phyloP scores from a whole-genome alignment of 1,140 invertebrate genomes.

The Limonius californicus region DNA sequence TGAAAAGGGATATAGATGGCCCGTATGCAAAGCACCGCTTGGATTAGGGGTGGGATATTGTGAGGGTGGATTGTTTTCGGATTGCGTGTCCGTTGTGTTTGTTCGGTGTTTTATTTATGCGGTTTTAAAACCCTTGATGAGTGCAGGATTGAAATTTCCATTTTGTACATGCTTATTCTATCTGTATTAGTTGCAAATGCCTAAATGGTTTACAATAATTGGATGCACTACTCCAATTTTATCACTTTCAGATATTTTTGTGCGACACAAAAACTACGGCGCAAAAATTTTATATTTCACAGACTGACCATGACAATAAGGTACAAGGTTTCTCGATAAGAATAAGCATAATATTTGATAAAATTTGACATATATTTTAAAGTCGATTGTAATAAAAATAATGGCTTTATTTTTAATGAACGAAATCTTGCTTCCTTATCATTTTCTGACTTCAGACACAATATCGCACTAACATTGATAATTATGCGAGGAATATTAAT shows the following conservation, averaged over 20 bases:
- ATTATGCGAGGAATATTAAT: no score
- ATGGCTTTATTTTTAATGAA: neutral
- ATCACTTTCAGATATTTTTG: no score
- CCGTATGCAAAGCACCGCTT: slow-evolving; percentile 13
- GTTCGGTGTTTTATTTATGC: slow-evolving; percentile 7
- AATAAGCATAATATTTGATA: neutral
- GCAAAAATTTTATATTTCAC: neutral
- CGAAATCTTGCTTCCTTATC: neutral
- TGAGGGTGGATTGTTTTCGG: slow-evolving; percentile 18
- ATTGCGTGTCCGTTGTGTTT: slow-evolving; percentile 19
- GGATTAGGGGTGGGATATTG: neutral
- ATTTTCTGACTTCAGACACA: neutral
- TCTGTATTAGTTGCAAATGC: no score
- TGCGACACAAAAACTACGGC: no score
- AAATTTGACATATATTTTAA: neutral
- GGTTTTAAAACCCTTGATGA: slow-evolving; percentile 11
- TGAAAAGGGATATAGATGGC: slow-evolving; percentile 24
- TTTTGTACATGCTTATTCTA: neutral
- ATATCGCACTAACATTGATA: neutral
- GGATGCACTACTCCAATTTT: no score
- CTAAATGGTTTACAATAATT: no score
- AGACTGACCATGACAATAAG: neutral
- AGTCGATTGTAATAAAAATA: neutral
- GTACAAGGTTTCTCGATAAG: neutral
- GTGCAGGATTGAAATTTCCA: slow-evolving; percentile 7